These are phyloP conservation scores for Falco novaeseelandiae DNA, from an alignment of 2,797 vertebrate genomes.

Conservation along the genomic window DNA sequence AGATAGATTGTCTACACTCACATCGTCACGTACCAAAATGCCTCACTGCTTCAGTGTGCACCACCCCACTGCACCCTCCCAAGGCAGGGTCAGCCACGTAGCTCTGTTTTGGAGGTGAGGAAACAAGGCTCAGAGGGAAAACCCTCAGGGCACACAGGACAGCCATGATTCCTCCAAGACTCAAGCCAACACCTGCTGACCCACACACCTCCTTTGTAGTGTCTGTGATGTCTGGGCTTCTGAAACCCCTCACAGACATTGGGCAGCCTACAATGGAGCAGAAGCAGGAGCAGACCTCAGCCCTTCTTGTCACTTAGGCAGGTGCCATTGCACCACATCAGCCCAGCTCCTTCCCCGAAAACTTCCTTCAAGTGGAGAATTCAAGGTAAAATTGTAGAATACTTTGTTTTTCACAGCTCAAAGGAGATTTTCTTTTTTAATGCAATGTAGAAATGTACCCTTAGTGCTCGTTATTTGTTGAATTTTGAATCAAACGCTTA, in stretches of 20 bases:
- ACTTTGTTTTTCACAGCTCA: background rate
- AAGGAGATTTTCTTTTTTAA: background rate
- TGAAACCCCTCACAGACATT: too few species aligned
- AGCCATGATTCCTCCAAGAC: background rate
- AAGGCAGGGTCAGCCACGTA: background rate
- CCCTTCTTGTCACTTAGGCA: background rate
- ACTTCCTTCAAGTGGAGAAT: background rate
- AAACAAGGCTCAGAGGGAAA: background rate
- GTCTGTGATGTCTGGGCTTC: fast-evolving
- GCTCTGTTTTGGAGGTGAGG: background rate
- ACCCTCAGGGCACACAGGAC: too few species aligned
- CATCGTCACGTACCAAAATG: background rate
- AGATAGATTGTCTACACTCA: fast-evolving
- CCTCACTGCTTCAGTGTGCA: background rate
- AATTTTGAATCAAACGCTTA: background rate
- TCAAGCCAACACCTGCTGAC: background rate
- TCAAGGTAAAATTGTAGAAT: background rate
- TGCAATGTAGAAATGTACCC: background rate
- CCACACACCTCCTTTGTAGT: fast-evolving
- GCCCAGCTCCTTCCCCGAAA: background rate
- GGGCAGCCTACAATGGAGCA: background rate
- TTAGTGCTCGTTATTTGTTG: background rate
- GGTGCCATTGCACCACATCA: background rate
- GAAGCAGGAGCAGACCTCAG: background rate
- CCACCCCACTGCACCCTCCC: background rate